phyloP scores from a whole-genome alignment of 1,140 invertebrate species.

The Drosophila murphyi region DNA sequence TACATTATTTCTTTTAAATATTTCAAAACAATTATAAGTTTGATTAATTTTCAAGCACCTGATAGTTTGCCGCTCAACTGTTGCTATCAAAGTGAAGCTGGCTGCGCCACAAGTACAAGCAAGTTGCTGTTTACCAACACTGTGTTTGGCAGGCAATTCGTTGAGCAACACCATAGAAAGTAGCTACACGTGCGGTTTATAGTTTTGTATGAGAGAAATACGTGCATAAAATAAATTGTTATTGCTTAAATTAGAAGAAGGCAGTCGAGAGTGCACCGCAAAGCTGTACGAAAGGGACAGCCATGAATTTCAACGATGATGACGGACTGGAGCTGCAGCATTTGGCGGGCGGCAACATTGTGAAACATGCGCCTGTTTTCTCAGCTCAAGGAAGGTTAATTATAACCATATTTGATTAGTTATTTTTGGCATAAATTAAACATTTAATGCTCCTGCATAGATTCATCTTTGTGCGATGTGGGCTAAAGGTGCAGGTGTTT shows the following conservation, averaged over 20 bases:
- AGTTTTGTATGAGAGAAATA: conserved; percentile 31
- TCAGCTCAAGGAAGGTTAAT: conserved; percentile 88
- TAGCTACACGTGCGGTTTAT: conserved; percentile 54
- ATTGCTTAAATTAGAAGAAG: conserved; percentile 3
- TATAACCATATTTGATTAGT: conserved; percentile 14
- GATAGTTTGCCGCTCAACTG: not conserved
- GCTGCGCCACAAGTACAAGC: not conserved
- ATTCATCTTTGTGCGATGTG: conserved; percentile 86
- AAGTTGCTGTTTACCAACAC: conserved; percentile 15
- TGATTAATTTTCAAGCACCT: not conserved
- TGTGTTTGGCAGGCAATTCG: not conserved
- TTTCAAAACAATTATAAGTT: not conserved
- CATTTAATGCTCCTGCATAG: conserved; percentile 72
- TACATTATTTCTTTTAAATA: too few species aligned
- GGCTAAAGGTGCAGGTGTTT: conserved; percentile 86
- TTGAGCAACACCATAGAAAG: conserved; percentile 26
- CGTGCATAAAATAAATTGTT: conserved; percentile 13
- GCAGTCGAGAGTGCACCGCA: conserved; percentile 24
- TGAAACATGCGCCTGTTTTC: conserved; percentile 87
- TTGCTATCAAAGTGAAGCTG: not conserved
- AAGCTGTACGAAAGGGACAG: conserved; percentile 13
- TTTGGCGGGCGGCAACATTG: conserved; percentile 87
- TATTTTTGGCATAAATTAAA: conserved; percentile 2
- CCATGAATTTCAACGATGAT: conserved; percentile 72
- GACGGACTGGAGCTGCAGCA: conserved; percentile 83